These are phyloP conservation scores for Macrochelys suwanniensis DNA, from an alignment of 2,797 vertebrate genomes.

Conservation along the genomic window DNA sequence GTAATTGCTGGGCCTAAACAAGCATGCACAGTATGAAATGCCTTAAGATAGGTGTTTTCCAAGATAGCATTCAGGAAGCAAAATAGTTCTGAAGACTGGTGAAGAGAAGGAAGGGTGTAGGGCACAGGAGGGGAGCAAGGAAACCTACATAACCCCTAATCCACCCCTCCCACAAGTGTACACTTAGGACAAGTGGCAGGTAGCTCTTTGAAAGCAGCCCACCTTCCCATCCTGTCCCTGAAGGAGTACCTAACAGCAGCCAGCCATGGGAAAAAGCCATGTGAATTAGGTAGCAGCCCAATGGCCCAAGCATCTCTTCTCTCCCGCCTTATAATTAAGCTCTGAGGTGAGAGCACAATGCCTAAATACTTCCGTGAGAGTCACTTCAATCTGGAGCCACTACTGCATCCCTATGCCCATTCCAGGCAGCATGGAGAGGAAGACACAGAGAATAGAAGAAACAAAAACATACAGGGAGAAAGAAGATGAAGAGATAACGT, in stretches of 20 bases:
- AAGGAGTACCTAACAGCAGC: not conserved
- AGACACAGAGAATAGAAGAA: not conserved
- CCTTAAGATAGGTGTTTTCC: not conserved
- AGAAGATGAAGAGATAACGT: not conserved
- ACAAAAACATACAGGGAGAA: not conserved
- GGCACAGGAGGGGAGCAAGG: not conserved
- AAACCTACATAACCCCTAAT: not conserved
- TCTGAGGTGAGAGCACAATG: not conserved
- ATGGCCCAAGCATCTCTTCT: not conserved
- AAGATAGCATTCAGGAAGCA: accelerated
- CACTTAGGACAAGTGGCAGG: not conserved
- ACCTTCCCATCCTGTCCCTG: not conserved
- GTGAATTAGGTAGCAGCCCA: not conserved
- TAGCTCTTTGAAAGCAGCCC: not conserved
- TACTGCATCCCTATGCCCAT: not conserved
- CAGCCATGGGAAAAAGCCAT: not conserved
- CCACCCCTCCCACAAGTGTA: not conserved
- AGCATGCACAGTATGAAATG: not conserved
- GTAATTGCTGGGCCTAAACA: not conserved
- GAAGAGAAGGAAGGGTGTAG: not conserved
- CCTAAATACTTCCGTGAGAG: not conserved
- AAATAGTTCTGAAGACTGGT: not conserved
- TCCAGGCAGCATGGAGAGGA: not conserved
- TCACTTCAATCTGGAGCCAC: not conserved
- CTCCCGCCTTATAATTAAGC: not conserved